Conservation (phyloP, 2,888 invertebrate genomes). For the Argyresthia albistria region DNA sequence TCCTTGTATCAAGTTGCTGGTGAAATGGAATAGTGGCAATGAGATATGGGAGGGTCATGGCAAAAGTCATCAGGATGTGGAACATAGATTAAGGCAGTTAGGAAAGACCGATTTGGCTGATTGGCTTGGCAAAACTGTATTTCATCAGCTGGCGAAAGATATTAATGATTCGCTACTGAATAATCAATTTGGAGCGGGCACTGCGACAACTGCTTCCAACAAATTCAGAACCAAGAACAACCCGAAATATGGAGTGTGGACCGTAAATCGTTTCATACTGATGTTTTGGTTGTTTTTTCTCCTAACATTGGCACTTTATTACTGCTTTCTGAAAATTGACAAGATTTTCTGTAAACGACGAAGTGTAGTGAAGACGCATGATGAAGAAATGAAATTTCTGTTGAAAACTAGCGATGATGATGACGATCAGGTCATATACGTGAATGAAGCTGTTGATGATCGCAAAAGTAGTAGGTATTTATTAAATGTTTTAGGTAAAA, state of each 20-base stretch:
- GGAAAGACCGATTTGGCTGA: constrained; percentile 70
- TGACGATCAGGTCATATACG: background rate
- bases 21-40: constrained; percentile 68
- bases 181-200: background rate
- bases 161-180: constrained; percentile 40
- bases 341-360: too few relatives aligned
- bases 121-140: constrained; percentile 73
- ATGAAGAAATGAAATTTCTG: background rate
- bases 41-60: constrained; percentile 60
- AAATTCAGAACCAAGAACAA: background rate
- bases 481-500: too few relatives aligned
- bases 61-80: constrained; percentile 68
- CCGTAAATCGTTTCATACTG: constrained; percentile 25
- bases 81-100: constrained; percentile 71
- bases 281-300: constrained; percentile 6
- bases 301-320: background rate
- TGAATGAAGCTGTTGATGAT: too few relatives aligned
- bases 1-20: constrained; percentile 67
- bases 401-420: background rate
- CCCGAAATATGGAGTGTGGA: background rate
- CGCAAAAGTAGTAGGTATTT: too few relatives aligned
- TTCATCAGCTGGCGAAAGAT: constrained; percentile 65
- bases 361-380: background rate
- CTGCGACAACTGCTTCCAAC: background rate
- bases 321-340: background rate